Conservation (phyloP, 2,113 vertebrate genomes). For the Octodon degus region DNA sequence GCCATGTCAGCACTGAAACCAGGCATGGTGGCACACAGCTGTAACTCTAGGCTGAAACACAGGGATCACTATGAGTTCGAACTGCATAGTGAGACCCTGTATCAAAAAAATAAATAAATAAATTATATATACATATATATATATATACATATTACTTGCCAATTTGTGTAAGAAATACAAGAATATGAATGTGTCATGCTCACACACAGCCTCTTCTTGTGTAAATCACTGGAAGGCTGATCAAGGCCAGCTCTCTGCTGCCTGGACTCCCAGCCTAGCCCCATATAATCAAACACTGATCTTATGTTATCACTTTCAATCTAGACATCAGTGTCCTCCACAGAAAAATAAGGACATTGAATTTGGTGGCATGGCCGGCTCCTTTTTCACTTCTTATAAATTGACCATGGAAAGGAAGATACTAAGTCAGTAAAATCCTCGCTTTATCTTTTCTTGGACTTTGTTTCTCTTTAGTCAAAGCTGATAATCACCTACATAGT, state of each 20-base stretch:
- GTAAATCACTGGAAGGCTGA: background rate
- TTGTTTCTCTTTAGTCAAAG: background rate
- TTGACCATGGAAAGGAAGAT: slow-evolving; percentile 38
- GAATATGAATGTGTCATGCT: background rate
- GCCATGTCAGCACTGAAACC: no score
- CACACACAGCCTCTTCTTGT: background rate
- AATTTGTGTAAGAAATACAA: background rate
- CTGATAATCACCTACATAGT: background rate
- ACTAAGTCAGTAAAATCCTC: slow-evolving; percentile 1
- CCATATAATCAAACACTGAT: background rate
- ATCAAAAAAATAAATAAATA: no score
- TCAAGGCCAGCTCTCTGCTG: background rate
- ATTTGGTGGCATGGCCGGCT: background rate
- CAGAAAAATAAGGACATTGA: background rate
- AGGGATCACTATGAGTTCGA: no score
- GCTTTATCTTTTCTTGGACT: background rate
- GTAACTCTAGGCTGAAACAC: no score
- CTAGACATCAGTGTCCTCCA: background rate
- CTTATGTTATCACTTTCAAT: background rate
- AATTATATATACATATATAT: no score
- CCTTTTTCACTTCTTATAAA: background rate
- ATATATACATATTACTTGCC: background rate
- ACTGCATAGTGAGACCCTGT: no score
- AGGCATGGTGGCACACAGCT: no score
- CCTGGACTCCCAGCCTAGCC: background rate